These are phyloP conservation scores for Oriolus oriolus DNA, from an alignment of 2,113 vertebrate genomes.

Conservation along the genomic window DNA sequence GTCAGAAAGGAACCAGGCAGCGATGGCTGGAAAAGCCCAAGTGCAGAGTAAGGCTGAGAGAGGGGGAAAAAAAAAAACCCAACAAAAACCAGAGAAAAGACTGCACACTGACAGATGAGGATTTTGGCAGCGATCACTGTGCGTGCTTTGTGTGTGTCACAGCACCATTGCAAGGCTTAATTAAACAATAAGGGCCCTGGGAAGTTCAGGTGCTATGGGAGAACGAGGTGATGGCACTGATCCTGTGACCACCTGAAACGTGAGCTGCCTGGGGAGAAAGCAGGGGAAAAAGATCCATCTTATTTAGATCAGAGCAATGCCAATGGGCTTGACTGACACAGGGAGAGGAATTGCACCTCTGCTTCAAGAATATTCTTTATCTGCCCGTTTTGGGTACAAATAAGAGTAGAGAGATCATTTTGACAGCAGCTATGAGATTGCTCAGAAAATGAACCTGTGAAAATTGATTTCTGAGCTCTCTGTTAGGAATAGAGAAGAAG, in stretches of 20 bases:
- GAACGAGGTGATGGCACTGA: not conserved
- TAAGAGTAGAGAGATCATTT: not conserved
- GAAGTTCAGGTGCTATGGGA: not conserved
- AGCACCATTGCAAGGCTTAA: not conserved
- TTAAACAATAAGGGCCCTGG: not conserved
- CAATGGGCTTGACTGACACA: not conserved
- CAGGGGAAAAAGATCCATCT: not conserved
- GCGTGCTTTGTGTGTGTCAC: not conserved
- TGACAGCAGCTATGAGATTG: not conserved
- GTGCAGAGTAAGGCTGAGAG: not conserved
- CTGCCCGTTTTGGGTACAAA: not conserved
- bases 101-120: not conserved
- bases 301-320: not conserved
- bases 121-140: not conserved
- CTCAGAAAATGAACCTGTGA: slow-evolving; percentile 19
- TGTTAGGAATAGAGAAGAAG: not conserved
- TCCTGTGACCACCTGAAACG: not conserved
- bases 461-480: slow-evolving; percentile 24
- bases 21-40: not conserved
- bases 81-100: not conserved
- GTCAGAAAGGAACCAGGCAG: not conserved
- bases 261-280: not conserved
- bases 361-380: not conserved
- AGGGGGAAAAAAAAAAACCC: not conserved
- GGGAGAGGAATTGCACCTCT: not conserved